These are phyloP conservation scores for Chionodraco myersi DNA, from an alignment of 2,113 vertebrate genomes.

Conservation along the genomic window DNA sequence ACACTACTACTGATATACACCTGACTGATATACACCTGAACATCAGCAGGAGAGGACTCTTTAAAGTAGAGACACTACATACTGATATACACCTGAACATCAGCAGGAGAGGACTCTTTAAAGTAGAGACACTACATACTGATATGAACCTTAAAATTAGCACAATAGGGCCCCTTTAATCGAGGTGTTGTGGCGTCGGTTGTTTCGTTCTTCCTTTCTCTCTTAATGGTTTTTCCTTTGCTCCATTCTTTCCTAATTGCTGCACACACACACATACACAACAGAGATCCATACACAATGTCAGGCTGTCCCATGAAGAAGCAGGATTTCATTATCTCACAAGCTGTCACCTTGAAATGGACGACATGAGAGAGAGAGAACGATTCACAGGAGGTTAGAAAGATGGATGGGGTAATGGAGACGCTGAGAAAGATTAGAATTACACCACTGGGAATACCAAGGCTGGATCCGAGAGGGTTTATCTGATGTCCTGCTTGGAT, in stretches of 20 bases:
- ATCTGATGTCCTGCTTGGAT: neutral
- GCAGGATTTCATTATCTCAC: conserved; percentile 56
- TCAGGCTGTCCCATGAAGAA: conserved; percentile 48
- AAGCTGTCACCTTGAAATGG: conserved; percentile 63
- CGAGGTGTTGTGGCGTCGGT: no score
- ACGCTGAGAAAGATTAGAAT: conserved; percentile 8
- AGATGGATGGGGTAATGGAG: conserved; percentile 28
- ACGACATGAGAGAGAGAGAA: neutral
- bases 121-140: no score
- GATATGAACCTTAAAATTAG: no score
- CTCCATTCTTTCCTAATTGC: neutral
- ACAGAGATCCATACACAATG: conserved; percentile 23
- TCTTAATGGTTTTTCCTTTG: neutral
- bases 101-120: no score
- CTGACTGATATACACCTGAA: no score
- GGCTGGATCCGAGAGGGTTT: neutral
- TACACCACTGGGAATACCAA: neutral
- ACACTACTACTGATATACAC: no score
- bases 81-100: no score
- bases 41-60: no score
- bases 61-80: no score
- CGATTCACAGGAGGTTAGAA: neutral
- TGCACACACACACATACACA: neutral
- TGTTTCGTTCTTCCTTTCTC: neutral
- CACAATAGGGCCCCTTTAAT: no score